phyloP scores from a whole-genome alignment of 2,888 invertebrate species.

The Dolichopus griseipennis region DNA sequence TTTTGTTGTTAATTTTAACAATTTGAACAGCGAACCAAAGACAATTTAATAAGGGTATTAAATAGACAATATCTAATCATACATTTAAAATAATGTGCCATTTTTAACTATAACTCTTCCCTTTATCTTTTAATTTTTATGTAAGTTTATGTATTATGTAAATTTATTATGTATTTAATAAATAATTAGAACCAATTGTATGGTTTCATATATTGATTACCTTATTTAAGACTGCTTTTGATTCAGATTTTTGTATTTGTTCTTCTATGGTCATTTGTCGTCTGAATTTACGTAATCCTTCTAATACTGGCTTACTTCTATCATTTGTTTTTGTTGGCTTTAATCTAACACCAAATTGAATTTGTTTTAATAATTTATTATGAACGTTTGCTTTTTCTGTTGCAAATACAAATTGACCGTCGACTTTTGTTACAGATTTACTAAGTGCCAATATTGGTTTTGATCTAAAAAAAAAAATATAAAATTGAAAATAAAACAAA shows the following conservation, averaged over 20 bases:
- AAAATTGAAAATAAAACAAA: too few species aligned
- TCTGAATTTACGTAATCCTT: conserved; percentile 76
- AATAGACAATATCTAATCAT: too few species aligned
- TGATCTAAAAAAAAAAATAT: conserved; percentile 43
- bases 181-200: too few species aligned
- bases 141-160: too few species aligned
- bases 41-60: too few species aligned
- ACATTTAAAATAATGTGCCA: too few species aligned
- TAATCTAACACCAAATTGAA: conserved; percentile 65
- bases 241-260: conserved; percentile 74
- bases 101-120: too few species aligned
- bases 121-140: too few species aligned
- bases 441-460: conserved; percentile 51
- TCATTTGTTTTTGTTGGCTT: conserved; percentile 74
- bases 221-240: conserved; percentile 46
- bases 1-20: too few species aligned
- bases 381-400: conserved; percentile 73
- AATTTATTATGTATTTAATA: too few species aligned
- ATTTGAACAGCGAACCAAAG: too few species aligned
- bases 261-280: conserved; percentile 86
- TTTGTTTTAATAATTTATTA: conserved; percentile 71
- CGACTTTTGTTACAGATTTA: conserved; percentile 57
- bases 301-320: conserved; percentile 73
- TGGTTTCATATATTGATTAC: neutral
- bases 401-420: conserved; percentile 76